Evolutionary conservation across 2,113 vertebrate genomes (phyloP).

Genomic region (Aepyceros melampus): DNA sequence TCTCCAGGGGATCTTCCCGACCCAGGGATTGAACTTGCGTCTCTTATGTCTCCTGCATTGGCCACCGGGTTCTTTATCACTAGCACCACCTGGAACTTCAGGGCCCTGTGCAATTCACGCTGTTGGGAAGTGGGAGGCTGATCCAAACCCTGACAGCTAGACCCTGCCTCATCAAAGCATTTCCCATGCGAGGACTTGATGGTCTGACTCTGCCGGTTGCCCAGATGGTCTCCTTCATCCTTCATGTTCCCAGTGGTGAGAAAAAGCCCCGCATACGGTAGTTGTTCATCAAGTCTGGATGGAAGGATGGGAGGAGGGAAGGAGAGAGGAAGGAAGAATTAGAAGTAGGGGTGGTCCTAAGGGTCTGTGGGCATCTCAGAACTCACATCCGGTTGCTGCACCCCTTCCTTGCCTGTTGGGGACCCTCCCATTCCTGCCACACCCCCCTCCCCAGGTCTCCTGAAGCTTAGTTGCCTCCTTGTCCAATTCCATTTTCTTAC

Average conservation of each 20-base stretch:
- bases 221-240: not conserved
- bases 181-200: fast-evolving
- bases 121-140: not conserved
- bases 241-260: not conserved
- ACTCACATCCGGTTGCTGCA: not conserved
- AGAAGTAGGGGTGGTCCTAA: not conserved
- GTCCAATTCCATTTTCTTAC: constrained; percentile 38
- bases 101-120: not conserved
- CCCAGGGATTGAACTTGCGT: not conserved
- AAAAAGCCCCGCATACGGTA: not conserved
- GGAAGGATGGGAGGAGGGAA: not conserved
- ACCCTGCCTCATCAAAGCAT: not conserved
- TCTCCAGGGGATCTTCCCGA: not conserved
- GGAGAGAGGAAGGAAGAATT: not conserved
- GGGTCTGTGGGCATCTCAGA: not conserved
- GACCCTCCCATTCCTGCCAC: not conserved
- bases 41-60: not conserved
- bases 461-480: not conserved
- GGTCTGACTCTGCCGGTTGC: not conserved
- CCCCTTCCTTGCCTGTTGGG: not conserved
- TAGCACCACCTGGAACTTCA: not conserved
- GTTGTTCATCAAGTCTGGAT: not conserved
- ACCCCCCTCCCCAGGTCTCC: not conserved
- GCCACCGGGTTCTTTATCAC: not conserved
- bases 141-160: not conserved